Conservation (phyloP, 2,888 invertebrate species). For the Spicauda simplicius region DNA sequence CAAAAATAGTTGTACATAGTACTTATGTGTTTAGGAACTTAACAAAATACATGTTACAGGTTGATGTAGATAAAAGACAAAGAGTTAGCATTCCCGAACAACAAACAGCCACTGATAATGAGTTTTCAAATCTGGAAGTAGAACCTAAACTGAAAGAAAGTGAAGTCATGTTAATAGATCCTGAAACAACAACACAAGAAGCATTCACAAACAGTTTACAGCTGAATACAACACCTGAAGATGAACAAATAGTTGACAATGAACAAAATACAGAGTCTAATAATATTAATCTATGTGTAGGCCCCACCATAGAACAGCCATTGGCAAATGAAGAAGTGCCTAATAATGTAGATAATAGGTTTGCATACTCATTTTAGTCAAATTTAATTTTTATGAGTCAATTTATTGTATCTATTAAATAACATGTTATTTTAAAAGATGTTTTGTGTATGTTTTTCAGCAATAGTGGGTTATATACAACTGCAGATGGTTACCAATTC, state of each 20-base stretch:
- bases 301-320: neutral
- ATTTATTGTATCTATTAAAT: too few relatives aligned
- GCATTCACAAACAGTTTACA: neutral
- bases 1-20: too few relatives aligned
- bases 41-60: neutral
- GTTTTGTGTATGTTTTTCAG: conserved; percentile 4
- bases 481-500: conserved; percentile 24
- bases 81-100: neutral
- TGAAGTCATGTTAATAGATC: neutral
- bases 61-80: neutral
- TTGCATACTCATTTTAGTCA: neutral
- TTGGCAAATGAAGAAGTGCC: neutral
- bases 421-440: too few relatives aligned
- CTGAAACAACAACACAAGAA: neutral
- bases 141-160: neutral
- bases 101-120: neutral
- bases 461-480: conserved; percentile 11
- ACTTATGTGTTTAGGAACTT: neutral
- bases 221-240: neutral
- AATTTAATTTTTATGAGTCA: too few relatives aligned
- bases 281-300: neutral
- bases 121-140: neutral
- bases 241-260: neutral
- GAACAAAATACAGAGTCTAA: neutral
- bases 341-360: neutral